Conservation (phyloP, 1,140 invertebrate species). For the Drosophila tani region DNA sequence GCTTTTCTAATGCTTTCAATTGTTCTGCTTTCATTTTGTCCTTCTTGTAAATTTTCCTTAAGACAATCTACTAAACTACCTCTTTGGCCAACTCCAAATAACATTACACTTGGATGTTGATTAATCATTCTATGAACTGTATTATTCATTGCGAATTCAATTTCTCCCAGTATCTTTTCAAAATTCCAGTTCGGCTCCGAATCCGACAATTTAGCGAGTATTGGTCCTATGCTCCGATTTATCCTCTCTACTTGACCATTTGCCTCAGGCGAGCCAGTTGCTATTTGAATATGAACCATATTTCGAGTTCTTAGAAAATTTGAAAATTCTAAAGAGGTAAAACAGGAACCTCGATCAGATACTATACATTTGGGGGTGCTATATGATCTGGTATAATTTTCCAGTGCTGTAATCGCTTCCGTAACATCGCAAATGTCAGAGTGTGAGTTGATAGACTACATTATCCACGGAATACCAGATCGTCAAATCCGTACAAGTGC, state of each 20-base stretch:
- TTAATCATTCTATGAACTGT: conserved; percentile 7
- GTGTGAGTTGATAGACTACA: no score
- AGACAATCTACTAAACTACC: neutral
- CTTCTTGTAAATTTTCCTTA: neutral
- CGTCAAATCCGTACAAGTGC: neutral
- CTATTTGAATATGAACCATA: neutral
- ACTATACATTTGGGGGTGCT: neutral
- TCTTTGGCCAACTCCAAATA: conserved; percentile 1
- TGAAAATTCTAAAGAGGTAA: neutral
- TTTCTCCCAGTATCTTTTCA: conserved; percentile 1
- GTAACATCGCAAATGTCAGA: no score
- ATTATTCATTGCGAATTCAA: conserved; percentile 6
- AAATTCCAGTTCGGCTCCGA: neutral
- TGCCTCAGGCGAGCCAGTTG: neutral
- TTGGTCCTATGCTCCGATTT: no score
- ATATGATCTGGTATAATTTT: neutral
- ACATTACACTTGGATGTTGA: conserved; percentile 5
- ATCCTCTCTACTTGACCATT: neutral
- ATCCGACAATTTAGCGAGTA: no score
- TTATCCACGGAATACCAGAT: no score
- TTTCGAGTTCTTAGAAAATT: neutral
- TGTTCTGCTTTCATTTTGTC: neutral
- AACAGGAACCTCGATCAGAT: neutral
- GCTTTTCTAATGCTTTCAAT: neutral
- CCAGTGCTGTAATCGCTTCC: neutral